phyloP scores from a whole-genome alignment of 2,113 vertebrate genomes.

The Neogale vison region DNA sequence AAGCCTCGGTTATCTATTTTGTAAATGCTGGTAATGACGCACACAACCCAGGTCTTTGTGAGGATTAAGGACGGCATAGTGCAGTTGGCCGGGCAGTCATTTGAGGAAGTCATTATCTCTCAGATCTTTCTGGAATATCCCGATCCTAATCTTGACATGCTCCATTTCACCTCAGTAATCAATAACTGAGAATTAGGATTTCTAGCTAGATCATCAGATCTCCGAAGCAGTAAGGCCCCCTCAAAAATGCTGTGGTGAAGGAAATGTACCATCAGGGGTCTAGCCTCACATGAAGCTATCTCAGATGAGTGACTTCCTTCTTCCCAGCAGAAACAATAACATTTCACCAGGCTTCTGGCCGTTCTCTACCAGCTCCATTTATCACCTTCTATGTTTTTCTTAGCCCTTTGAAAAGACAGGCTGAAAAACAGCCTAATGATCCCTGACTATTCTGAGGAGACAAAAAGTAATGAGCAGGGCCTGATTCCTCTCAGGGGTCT shows the following conservation, averaged over 20 bases:
- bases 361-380: not conserved
- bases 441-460: not conserved
- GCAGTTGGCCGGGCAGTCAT: not conserved
- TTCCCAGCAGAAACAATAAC: not conserved
- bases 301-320: not conserved
- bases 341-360: not conserved
- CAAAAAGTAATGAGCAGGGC: not conserved
- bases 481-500: not conserved
- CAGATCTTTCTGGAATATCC: not conserved
- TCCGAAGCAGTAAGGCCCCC: not conserved
- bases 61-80: not conserved
- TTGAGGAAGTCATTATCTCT: not conserved
- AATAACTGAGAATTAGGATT: not conserved
- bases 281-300: not conserved
- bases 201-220: not conserved
- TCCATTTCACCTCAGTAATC: constrained; percentile 6
- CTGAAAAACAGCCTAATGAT: not conserved
- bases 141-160: not conserved
- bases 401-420: not conserved
- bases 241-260: not conserved
- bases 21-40: not conserved
- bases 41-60: not conserved
- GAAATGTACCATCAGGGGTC: not conserved
- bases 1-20: not conserved
- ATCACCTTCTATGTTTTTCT: not conserved